Conservation (phyloP, 2,797 vertebrate genomes). For the Sardinella longiceps region DNA sequence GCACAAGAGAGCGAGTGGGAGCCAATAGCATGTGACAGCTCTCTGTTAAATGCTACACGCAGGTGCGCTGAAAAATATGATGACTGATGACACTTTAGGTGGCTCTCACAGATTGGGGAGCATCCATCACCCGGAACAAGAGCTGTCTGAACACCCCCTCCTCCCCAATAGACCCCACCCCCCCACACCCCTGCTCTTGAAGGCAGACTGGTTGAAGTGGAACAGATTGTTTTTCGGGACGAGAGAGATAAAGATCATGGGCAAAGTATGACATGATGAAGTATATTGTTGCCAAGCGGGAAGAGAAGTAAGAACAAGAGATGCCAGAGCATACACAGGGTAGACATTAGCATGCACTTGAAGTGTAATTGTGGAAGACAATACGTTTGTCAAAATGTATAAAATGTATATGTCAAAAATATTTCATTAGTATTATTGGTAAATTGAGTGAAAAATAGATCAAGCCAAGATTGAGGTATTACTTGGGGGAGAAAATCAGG, state of each 20-base stretch:
- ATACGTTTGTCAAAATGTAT: not conserved
- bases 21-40: not conserved
- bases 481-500: not conserved
- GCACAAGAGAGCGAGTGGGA: not conserved
- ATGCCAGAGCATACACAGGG: not conserved
- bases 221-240: not conserved
- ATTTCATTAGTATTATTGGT: not conserved
- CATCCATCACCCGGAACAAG: constrained; percentile 3
- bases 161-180: not conserved
- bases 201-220: constrained; percentile 23
- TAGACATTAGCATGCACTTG: not conserved
- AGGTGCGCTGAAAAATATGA: not conserved
- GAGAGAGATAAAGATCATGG: not conserved
- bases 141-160: not conserved
- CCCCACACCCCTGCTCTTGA: not conserved
- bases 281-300: not conserved
- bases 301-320: not conserved
- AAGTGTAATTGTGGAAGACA: not conserved
- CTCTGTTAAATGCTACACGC: not conserved
- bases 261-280: not conserved
- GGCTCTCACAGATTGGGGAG: not conserved
- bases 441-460: not conserved
- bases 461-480: not conserved
- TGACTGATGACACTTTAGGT: constrained; percentile 16
- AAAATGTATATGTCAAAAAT: not conserved